phyloP scores from a whole-genome alignment of 2,888 invertebrate species.

The Thera britannica region DNA sequence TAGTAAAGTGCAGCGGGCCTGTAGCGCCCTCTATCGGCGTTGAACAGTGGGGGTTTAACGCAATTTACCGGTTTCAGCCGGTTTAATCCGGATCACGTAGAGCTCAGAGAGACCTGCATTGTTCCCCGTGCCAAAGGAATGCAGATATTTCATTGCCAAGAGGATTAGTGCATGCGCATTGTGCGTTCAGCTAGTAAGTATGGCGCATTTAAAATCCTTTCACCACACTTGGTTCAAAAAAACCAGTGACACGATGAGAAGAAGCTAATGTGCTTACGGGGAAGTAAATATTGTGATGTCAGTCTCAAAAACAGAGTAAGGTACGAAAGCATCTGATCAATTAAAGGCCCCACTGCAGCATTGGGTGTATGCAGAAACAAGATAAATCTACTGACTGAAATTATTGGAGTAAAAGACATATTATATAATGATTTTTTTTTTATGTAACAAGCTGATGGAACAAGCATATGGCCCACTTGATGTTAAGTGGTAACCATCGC shows the following conservation, averaged over 20 bases:
- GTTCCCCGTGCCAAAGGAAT: conserved; percentile 43
- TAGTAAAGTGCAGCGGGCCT: conserved; percentile 47
- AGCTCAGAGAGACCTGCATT: conserved; percentile 39
- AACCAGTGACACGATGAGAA: too few species aligned
- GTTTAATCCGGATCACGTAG: conserved; percentile 47
- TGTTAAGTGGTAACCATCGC: too few species aligned
- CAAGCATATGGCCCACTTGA: too few species aligned
- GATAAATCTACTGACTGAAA: too few species aligned
- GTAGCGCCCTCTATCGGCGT: conserved; percentile 55
- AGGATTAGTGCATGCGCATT: conserved; percentile 16
- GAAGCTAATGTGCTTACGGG: too few species aligned
- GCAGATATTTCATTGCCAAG: conserved; percentile 32
- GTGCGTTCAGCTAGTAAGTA: not conserved
- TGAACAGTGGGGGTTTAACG: conserved; percentile 56
- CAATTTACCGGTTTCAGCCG: conserved; percentile 61
- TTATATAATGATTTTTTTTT: too few species aligned
- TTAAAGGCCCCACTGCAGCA: too few species aligned
- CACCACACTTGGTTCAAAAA: too few species aligned
- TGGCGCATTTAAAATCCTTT: too few species aligned
- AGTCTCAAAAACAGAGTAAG: not conserved
- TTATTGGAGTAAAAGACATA: too few species aligned
- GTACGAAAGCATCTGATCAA: not conserved
- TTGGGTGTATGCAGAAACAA: too few species aligned
- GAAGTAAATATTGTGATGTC: not conserved
- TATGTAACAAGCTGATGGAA: too few species aligned